phyloP scores from a whole-genome alignment of 2,888 invertebrate species.

The Apomyelois bistriatella region DNA sequence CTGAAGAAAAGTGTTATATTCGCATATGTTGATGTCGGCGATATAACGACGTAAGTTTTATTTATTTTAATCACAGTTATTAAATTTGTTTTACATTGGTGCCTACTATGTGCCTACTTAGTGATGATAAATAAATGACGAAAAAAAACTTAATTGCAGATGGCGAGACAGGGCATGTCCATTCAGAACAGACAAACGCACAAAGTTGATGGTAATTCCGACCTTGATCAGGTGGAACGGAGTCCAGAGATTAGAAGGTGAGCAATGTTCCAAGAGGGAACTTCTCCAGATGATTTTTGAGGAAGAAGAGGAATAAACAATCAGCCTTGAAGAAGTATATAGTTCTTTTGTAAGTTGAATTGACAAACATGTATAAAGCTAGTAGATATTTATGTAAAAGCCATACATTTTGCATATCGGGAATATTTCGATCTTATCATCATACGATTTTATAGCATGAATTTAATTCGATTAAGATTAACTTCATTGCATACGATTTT shows the following conservation, averaged over 20 bases:
- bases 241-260: conserved; percentile 88
- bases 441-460: too few relatives aligned
- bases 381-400: too few relatives aligned
- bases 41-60: conserved; percentile 84
- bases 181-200: conserved; percentile 87
- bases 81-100: too few relatives aligned
- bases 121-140: too few relatives aligned
- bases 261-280: conserved; percentile 85
- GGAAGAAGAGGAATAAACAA: conserved; percentile 84
- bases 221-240: conserved; percentile 89
- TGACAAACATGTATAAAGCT: too few relatives aligned
- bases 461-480: too few relatives aligned
- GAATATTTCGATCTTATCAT: too few relatives aligned
- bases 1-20: conserved; percentile 83
- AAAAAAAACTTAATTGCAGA: conserved; percentile 62
- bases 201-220: conserved; percentile 88
- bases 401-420: too few relatives aligned
- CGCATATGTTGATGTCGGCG: conserved; percentile 89
- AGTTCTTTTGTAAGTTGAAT: too few relatives aligned
- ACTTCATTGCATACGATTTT: too few relatives aligned
- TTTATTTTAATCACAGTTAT: too few relatives aligned
- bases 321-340: not conserved
- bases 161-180: conserved; percentile 92
- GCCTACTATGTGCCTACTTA: too few relatives aligned
- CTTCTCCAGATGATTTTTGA: conserved; percentile 89